Conservation (phyloP, 2,888 invertebrate species). For the Euspilapteryx auroguttella region DNA sequence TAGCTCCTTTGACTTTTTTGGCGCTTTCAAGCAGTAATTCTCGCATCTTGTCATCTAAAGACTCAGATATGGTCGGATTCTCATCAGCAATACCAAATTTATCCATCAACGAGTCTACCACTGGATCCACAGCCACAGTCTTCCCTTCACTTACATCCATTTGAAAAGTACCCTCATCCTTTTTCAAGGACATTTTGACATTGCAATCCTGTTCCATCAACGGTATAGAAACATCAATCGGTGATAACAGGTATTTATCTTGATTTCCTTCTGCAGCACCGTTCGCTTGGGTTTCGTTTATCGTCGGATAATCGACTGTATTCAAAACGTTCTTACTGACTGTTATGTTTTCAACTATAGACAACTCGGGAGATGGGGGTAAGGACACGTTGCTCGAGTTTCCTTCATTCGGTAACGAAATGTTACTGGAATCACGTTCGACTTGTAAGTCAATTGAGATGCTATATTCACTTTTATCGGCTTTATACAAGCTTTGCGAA, state of each 20-base stretch:
- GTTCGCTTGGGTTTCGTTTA: constrained; percentile 18
- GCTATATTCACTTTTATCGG: constrained; percentile 1
- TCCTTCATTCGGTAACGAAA: constrained; percentile 8
- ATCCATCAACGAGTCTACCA: constrained; percentile 23
- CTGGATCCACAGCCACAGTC: constrained; percentile 14
- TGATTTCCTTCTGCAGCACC: constrained; percentile 10
- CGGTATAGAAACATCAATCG: constrained; percentile 27
- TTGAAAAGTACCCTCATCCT: constrained; percentile 7
- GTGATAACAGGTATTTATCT: constrained; percentile 20
- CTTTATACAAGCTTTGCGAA: constrained; percentile 4
- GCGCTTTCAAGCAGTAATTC: constrained; percentile 36
- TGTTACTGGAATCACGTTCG: background rate
- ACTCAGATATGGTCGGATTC: constrained; percentile 19
- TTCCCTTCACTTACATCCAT: constrained; percentile 1
- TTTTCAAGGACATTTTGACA: constrained; percentile 12
- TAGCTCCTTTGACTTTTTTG: constrained; percentile 18
- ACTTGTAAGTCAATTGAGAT: constrained; percentile 5
- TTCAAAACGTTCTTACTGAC: constrained; percentile 20
- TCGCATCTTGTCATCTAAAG: constrained; percentile 25
- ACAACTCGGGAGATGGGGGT: constrained; percentile 39
- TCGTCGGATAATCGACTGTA: constrained; percentile 12
- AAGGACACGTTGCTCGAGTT: constrained; percentile 33
- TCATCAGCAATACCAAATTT: constrained; percentile 21
- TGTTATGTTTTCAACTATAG: constrained; percentile 40
- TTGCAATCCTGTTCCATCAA: constrained; percentile 30